Evolutionary conservation across 2,888 invertebrate species (phyloP), one percentile per base, ranked within the genome.

Genomic region (Macaria notata): DNA sequence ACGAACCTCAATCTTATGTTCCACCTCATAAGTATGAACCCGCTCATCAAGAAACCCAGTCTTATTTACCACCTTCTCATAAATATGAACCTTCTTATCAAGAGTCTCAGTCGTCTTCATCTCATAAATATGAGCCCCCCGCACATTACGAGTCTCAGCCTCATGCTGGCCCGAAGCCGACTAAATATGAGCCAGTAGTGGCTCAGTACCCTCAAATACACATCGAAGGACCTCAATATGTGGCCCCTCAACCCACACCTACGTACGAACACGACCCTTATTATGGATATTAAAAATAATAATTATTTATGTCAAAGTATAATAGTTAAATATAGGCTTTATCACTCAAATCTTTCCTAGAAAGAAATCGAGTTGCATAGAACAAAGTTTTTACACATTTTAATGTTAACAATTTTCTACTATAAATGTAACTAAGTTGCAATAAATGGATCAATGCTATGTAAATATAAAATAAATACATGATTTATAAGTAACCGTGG

Each of bases 261-360:
- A 69, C 69, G 48, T 71, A 78, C 63, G 51, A 56, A 31, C 82
- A 89, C 70, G 87, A 89, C 62, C 88, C 86, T 45, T 88, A 90
- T 65, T 81, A 88, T 53, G 88, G 84, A 46, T 77, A 82, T 52
- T 86, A 69, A 31, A 36, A 44, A 78, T 46, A n/a, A 31, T 54
- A 49, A 46, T 54, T 9, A 50, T 43, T 9, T 7, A 46, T 31
- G 19, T 19, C 1, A 19, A 19, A 19, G 19, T 19, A 19, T 19
- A 19, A 54, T 38, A 19, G 31, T 38, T 9, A 30, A 19, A 41
- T 19, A 31, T 19, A 39, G 6, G 51, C 61, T 66, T 65, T 70
- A 69, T 62, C 62, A 69, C 73, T 71, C 66, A 46, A 59, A 68
- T 78, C 71, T 75, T 75, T 65, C 46, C 39, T 43, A 46, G 49